These are phyloP conservation scores for Maccullochella peelii DNA, from an alignment of 2,113 vertebrate genomes.

Conservation along the genomic window DNA sequence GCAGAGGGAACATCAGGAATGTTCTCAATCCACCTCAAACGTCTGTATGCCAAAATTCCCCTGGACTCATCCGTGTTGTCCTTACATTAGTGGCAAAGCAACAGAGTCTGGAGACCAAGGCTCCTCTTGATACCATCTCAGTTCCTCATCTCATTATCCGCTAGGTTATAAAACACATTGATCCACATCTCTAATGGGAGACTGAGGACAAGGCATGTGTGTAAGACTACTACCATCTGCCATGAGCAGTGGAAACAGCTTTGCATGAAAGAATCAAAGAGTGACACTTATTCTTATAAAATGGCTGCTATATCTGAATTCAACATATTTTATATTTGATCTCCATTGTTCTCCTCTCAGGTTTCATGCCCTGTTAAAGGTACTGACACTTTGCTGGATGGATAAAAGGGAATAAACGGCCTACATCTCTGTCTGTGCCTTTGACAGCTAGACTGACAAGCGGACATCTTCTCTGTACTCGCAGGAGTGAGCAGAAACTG, in stretches of 20 bases:
- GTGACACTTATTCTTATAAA: conserved; percentile 23
- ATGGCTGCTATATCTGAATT: not conserved
- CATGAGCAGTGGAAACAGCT: conserved; percentile 28
- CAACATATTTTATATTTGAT: conserved; percentile 23
- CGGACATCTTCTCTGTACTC: not conserved
- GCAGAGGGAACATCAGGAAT: conserved; percentile 60
- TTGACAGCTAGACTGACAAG: conserved; percentile 29
- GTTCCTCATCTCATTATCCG: conserved; percentile 65
- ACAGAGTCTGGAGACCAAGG: conserved; percentile 31
- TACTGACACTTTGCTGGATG: conserved; percentile 2
- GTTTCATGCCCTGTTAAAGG: not conserved
- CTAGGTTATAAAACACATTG: conserved; percentile 55
- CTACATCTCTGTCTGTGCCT: conserved; percentile 22
- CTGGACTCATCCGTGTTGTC: conserved; percentile 25
- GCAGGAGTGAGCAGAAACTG: conserved; percentile 27
- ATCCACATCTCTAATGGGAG: conserved; percentile 63
- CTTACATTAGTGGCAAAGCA: conserved; percentile 19
- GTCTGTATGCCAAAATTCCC: conserved; percentile 52
- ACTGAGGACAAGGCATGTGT: conserved; percentile 39
- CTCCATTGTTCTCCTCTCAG: conserved; percentile 16
- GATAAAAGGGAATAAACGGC: conserved; percentile 26
- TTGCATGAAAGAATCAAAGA: conserved; percentile 32
- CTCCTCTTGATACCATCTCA: conserved; percentile 59
- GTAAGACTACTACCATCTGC: conserved; percentile 60
- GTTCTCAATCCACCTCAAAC: conserved; percentile 58